Percentiles rank a stretch among this genome's conserved stretches.
Conservation (phyloP, 2,113 vertebrate genomes). For the Pampusana beccarii region DNA sequence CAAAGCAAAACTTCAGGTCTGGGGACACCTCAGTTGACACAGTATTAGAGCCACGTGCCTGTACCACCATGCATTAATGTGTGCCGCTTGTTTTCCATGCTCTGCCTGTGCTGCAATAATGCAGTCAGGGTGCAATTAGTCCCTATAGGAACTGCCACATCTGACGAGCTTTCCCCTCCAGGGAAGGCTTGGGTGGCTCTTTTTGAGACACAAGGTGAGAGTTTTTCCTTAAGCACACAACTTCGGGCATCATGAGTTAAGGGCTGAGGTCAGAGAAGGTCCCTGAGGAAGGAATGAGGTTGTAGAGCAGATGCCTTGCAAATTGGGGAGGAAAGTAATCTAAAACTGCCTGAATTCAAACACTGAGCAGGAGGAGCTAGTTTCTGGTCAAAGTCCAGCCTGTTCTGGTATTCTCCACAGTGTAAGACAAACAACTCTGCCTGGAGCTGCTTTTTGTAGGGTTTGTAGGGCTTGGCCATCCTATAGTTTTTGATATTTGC, state of each 20-base stretch:
- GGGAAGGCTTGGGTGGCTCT: neutral
- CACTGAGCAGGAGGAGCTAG: neutral
- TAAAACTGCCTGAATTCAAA: neutral
- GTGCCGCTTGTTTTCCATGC: rapidly evolving
- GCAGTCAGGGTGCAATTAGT: neutral
- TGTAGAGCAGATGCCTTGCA: neutral
- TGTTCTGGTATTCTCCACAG: neutral
- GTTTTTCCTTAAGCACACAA: neutral
- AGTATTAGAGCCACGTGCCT: neutral
- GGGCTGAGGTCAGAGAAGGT: neutral
- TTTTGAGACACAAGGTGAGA: neutral
- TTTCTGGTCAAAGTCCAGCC: neutral
- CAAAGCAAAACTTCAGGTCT: neutral
- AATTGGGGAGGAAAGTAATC: neutral
- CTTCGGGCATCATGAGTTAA: rapidly evolving
- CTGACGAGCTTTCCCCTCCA: neutral
- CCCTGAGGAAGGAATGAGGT: neutral
- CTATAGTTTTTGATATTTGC: neutral
- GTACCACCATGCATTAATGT: rapidly evolving
- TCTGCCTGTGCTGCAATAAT: neutral
- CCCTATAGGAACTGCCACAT: neutral
- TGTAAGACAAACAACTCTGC: neutral
- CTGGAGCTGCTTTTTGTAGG: neutral
- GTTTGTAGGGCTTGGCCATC: neutral
- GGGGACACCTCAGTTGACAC: neutral